phyloP scores from a whole-genome alignment of 2,113 vertebrate species.

The Scalopus aquaticus region DNA sequence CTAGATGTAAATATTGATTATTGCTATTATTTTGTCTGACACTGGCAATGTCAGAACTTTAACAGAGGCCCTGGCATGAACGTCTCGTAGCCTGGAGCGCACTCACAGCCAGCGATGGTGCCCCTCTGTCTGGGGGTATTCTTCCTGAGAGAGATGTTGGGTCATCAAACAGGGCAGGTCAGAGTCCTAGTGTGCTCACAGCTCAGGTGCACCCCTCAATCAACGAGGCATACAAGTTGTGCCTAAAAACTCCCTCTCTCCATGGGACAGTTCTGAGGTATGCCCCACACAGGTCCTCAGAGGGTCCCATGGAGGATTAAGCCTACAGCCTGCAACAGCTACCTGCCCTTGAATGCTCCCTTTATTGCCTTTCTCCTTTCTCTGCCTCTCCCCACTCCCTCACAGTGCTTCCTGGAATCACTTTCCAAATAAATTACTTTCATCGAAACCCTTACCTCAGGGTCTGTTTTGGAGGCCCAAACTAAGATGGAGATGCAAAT shows the following conservation, averaged over 20 bases:
- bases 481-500: not conserved
- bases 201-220: not conserved
- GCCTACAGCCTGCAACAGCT: not conserved
- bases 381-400: not conserved
- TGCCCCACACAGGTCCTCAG: not conserved
- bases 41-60: not conserved
- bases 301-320: not conserved
- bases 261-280: not conserved
- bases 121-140: not conserved
- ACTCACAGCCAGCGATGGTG: not conserved
- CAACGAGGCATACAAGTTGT: not conserved
- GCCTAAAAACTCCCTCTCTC: too few species aligned
- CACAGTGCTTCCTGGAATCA: not conserved
- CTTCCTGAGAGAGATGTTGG: not conserved
- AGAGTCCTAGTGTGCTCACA: not conserved
- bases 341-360: not conserved
- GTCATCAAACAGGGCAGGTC: not conserved
- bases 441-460: not conserved
- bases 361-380: not conserved
- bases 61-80: not conserved
- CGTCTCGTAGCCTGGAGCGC: not conserved
- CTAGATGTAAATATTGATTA: not conserved
- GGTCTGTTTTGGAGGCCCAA: not conserved
- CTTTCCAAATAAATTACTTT: not conserved
- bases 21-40: not conserved